These are phyloP conservation scores for Erpobdella octoculata DNA, from an alignment of 2,888 invertebrate genomes.

Conservation along the genomic window DNA sequence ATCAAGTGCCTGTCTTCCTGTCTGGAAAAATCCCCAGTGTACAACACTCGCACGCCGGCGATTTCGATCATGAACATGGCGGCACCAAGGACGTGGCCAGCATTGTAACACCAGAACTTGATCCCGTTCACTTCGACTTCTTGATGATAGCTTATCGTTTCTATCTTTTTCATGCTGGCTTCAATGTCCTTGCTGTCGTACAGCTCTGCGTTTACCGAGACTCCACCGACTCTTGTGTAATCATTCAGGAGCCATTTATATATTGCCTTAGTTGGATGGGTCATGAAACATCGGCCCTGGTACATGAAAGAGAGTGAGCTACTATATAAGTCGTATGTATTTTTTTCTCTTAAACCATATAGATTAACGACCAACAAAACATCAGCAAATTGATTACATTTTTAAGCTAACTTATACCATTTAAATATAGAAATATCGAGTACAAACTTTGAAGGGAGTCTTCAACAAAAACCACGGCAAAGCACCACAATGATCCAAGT, in stretches of 20 bases:
- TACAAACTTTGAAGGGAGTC: slow-evolving; percentile 86
- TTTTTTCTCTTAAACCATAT: too few relatives aligned
- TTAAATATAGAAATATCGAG: too few relatives aligned
- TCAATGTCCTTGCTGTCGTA: slow-evolving; percentile 95
- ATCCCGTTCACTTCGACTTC: slow-evolving; percentile 94
- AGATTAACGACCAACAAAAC: too few relatives aligned
- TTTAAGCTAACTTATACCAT: too few relatives aligned
- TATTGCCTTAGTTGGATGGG: slow-evolving; percentile 98
- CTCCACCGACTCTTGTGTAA: slow-evolving; percentile 90
- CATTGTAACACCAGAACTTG: slow-evolving; percentile 90
- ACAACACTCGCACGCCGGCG: slow-evolving; percentile 83
- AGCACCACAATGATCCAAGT: slow-evolving; percentile 95
- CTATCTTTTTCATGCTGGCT: slow-evolving; percentile 95
- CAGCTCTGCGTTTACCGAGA: slow-evolving; percentile 67
- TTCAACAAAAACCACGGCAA: slow-evolving; percentile 94
- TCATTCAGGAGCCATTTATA: slow-evolving; percentile 96
- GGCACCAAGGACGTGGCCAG: slow-evolving; percentile 95
- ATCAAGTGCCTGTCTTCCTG: slow-evolving; percentile 98
- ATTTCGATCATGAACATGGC: slow-evolving; percentile 99
- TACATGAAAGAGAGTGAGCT: too few relatives aligned
- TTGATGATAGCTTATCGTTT: slow-evolving; percentile 83
- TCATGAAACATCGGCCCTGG: slow-evolving; percentile 89
- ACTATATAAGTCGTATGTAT: too few relatives aligned
- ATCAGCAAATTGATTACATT: too few relatives aligned
- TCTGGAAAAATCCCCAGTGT: slow-evolving; percentile 95